phyloP scores from a whole-genome alignment of 2,113 vertebrate species.

The Arenaria interpres region DNA sequence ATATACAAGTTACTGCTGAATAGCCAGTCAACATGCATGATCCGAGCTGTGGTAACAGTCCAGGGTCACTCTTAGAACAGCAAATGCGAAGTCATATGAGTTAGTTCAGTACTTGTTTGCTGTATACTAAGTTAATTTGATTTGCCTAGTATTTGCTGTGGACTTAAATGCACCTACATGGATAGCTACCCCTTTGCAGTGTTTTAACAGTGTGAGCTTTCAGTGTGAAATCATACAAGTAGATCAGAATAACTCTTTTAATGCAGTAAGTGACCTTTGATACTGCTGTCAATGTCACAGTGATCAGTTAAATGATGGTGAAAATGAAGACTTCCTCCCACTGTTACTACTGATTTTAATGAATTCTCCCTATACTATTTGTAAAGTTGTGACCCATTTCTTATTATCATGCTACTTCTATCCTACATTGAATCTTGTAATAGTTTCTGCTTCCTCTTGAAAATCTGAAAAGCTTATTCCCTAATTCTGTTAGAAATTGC shows the following conservation, averaged over 20 bases:
- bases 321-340: not conserved
- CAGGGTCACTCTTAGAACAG: not conserved
- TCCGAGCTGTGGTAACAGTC: not conserved
- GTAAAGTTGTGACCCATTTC: not conserved
- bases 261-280: not conserved
- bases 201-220: not conserved
- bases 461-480: slow-evolving; percentile 19
- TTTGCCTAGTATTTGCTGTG: not conserved
- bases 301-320: not conserved
- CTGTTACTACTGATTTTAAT: not conserved
- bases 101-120: not conserved
- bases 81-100: not conserved
- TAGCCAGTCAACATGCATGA: not conserved
- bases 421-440: not conserved
- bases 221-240: not conserved
- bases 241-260: not conserved
- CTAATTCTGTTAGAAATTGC: slow-evolving; percentile 7
- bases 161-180: not conserved
- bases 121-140: not conserved
- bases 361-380: not conserved
- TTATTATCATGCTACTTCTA: not conserved
- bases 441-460: not conserved
- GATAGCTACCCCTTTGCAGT: not conserved
- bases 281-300: not conserved
- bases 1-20: not conserved